A percentile compares a stretch with the other conserved stretches of the same genome.
phyloP scores from a whole-genome alignment of 2,888 invertebrate genomes.

The Lacanobia wlatinum region DNA sequence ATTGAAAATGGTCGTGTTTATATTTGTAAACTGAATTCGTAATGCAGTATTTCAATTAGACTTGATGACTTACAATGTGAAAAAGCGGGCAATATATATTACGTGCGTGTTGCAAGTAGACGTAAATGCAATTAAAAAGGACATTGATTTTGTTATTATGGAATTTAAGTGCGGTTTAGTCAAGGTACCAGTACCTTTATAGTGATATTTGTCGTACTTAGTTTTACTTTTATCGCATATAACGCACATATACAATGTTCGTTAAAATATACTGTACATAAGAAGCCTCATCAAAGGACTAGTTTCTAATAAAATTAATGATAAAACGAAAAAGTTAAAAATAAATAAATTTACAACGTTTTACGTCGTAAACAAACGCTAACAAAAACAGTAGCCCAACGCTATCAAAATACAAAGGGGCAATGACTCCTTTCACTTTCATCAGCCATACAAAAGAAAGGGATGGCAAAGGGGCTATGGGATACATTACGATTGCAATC shows the following conservation, averaged over 20 bases:
- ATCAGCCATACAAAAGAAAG: constrained; percentile 26
- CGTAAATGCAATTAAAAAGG: not conserved
- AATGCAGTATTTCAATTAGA: not conserved
- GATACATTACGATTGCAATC: constrained; percentile 13
- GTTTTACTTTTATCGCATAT: not conserved
- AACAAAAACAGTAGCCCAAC: constrained; percentile 25
- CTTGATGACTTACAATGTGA: constrained; percentile 1
- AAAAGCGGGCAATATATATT: not conserved
- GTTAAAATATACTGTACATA: not conserved
- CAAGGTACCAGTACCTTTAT: no score
- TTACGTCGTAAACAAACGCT: constrained; percentile 19
- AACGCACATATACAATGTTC: not conserved
- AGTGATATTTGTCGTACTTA: not conserved
- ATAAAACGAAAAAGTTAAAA: constrained; percentile 1
- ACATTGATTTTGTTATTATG: no score
- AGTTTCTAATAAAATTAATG: constrained; percentile 3
- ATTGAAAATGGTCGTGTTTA: constrained; percentile 17
- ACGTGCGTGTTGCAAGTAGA: not conserved
- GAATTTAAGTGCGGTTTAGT: not conserved
- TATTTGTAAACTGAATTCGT: constrained; percentile 25
- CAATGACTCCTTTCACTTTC: constrained; percentile 57
- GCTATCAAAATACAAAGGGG: constrained; percentile 47
- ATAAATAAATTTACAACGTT: constrained; percentile 6
- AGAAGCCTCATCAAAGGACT: not conserved
- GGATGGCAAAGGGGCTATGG: constrained; percentile 10